These are phyloP conservation scores for Haliclona indistincta DNA, from an alignment of 37 sponge, comb jelly and placozoan genomes.

Conservation along the genomic window DNA sequence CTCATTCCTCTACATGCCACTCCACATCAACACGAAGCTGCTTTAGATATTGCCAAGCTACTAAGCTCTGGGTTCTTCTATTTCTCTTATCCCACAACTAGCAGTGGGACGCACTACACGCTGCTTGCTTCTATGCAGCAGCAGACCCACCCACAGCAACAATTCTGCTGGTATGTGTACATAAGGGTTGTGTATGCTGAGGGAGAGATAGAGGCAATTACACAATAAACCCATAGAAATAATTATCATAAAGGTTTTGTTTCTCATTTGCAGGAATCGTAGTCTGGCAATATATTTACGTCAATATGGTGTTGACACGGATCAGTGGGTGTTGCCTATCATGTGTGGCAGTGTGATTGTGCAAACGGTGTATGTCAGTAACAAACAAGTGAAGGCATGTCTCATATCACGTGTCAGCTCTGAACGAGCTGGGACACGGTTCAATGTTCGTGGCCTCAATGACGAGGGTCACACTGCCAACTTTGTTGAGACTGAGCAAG, in stretches of 20 bases:
- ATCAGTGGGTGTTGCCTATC: conserved; percentile 70
- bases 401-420: conserved; percentile 91
- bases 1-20: conserved; percentile 42
- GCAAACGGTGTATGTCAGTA: conserved; percentile 84
- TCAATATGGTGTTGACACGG: conserved; percentile 71
- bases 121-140: conserved; percentile 58
- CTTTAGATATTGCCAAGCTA: conserved; percentile 66
- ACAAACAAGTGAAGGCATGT: conserved; percentile 74
- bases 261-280: conserved; percentile 71
- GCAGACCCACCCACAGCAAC: conserved; percentile 21
- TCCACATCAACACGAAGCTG: conserved; percentile 41
- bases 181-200: neutral
- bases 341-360: conserved; percentile 93
- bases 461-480: conserved; percentile 95
- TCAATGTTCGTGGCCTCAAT: conserved; percentile 88
- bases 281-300: conserved; percentile 54
- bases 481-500: conserved; percentile 98
- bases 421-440: conserved; percentile 93
- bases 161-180: conserved; percentile 65
- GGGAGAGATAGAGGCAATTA: neutral
- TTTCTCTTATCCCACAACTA: conserved; percentile 59
- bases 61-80: conserved; percentile 73
- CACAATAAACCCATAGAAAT: neutral
- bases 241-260: neutral
- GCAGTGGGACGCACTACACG: conserved; percentile 38